A percentile compares a stretch with the other conserved stretches of the same genome.
phyloP scores from a whole-genome alignment of 2,113 vertebrate species.

The Dendrocopos noguchii region DNA sequence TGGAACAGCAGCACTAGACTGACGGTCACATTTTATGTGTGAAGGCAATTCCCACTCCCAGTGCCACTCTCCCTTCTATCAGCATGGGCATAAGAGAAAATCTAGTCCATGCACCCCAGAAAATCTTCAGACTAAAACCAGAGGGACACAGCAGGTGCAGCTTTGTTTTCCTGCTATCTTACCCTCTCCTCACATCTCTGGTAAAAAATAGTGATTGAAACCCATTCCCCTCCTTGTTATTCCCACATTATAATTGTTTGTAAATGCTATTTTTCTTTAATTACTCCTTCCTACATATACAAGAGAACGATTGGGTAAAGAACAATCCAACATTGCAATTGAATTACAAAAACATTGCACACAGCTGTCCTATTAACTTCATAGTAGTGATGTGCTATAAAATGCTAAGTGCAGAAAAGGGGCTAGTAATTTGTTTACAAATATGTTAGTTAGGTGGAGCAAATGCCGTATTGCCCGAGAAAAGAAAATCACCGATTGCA shows the following conservation, averaged over 20 bases:
- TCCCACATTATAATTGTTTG: slow-evolving; percentile 19
- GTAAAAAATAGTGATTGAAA: slow-evolving; percentile 27
- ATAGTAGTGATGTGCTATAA: slow-evolving; percentile 62
- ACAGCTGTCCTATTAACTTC: slow-evolving; percentile 60
- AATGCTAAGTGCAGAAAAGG: slow-evolving; percentile 71
- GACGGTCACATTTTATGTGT: not conserved
- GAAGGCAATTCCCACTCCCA: not conserved
- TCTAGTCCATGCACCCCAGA: not conserved
- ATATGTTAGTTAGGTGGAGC: slow-evolving; percentile 70
- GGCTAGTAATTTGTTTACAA: slow-evolving; percentile 75
- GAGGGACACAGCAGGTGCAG: not conserved
- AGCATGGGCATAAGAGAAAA: not conserved
- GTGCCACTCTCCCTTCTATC: not conserved
- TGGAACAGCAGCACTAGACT: not conserved
- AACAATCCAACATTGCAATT: slow-evolving; percentile 32
- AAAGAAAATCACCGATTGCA: slow-evolving; percentile 46
- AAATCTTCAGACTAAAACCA: not conserved
- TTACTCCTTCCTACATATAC: slow-evolving; percentile 60
- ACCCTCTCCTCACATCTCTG: not conserved
- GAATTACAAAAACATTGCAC: slow-evolving; percentile 58
- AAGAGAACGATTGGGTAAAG: slow-evolving; percentile 46
- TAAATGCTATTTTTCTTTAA: slow-evolving; percentile 68
- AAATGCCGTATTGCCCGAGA: slow-evolving; percentile 51
- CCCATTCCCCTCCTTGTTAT: slow-evolving; percentile 18
- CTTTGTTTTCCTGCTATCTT: not conserved